These are phyloP conservation scores for Erebia palarica DNA, from an alignment of 2,888 invertebrate genomes.

Conservation along the genomic window DNA sequence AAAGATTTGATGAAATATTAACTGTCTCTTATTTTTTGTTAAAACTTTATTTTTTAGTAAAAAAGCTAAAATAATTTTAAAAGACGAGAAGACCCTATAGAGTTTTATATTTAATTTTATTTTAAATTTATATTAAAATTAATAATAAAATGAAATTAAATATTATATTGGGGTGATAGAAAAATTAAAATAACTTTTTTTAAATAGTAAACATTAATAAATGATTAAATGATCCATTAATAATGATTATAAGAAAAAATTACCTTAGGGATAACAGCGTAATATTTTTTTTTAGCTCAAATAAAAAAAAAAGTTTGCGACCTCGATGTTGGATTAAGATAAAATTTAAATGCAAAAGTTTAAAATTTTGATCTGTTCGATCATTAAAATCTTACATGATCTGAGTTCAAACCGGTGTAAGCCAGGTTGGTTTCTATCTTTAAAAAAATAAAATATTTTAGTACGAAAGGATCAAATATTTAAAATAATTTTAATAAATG, in stretches of 20 bases:
- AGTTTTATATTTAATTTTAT: conserved; percentile 80
- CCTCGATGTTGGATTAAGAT: conserved; percentile 95
- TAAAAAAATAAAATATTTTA: conserved; percentile 83
- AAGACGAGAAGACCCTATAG: conserved; percentile 92
- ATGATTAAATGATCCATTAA: conserved; percentile 80
- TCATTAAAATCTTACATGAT: conserved; percentile 93
- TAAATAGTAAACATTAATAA: conserved; percentile 56
- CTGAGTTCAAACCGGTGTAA: conserved; percentile 94
- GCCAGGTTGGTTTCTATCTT: conserved; percentile 94
- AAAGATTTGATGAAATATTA: conserved; percentile 86
- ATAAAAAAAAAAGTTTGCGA: conserved; percentile 90
- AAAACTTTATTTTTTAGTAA: conserved; percentile 77
- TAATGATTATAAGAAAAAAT: conserved; percentile 86
- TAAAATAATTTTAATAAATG: conserved; percentile 73
- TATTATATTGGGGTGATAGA: conserved; percentile 86
- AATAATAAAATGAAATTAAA: conserved; percentile 51
- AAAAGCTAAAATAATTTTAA: conserved; percentile 85
- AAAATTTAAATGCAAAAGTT: conserved; percentile 85
- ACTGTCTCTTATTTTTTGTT: conserved; percentile 68
- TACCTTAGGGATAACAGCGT: conserved; percentile 80
- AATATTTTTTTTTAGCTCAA: conserved; percentile 88
- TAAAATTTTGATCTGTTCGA: conserved; percentile 90
- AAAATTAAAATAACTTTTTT: conserved; percentile 84
- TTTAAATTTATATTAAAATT: conserved; percentile 60
- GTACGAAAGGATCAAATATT: conserved; percentile 90